These are phyloP conservation scores for Motacilla alba DNA, from an alignment of 2,113 vertebrate species.

Conservation along the genomic window DNA sequence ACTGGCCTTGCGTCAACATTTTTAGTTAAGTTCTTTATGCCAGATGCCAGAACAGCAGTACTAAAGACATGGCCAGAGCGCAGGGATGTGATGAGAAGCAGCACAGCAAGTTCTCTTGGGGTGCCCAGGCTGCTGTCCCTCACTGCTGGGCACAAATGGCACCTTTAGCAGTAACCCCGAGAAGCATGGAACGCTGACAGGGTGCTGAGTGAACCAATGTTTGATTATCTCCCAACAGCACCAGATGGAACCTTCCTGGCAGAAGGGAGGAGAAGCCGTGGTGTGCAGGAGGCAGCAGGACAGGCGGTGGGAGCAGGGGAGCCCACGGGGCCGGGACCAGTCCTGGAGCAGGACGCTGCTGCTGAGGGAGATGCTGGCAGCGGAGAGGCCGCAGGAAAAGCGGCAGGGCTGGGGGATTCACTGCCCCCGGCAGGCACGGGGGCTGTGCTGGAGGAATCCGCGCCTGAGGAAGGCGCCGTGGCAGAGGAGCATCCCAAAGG, in stretches of 20 bases:
- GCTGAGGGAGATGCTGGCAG: not conserved
- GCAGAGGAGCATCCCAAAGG: not conserved
- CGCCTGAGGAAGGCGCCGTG: not conserved
- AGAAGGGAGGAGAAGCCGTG: not conserved
- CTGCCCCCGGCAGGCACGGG: not conserved
- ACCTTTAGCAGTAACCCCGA: not conserved
- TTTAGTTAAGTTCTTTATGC: not conserved
- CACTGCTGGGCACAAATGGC: not conserved
- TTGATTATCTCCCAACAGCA: not conserved
- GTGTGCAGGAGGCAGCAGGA: not conserved
- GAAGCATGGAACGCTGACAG: not conserved
- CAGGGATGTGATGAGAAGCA: not conserved
- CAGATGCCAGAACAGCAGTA: not conserved
- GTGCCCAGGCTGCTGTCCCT: not conserved
- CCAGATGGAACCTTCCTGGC: not conserved
- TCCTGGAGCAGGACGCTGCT: not conserved
- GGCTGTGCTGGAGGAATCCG: not conserved
- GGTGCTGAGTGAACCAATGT: not conserved
- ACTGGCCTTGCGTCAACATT: not conserved
- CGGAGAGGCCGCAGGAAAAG: accelerated
- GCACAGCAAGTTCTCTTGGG: not conserved
- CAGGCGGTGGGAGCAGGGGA: not conserved
- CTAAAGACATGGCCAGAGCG: not conserved
- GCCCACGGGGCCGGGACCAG: not conserved
- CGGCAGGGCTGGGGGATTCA: accelerated